Evolutionary conservation across 2,888 invertebrate genomes (phyloP).

Genomic region (Agriotes lineatus): DNA sequence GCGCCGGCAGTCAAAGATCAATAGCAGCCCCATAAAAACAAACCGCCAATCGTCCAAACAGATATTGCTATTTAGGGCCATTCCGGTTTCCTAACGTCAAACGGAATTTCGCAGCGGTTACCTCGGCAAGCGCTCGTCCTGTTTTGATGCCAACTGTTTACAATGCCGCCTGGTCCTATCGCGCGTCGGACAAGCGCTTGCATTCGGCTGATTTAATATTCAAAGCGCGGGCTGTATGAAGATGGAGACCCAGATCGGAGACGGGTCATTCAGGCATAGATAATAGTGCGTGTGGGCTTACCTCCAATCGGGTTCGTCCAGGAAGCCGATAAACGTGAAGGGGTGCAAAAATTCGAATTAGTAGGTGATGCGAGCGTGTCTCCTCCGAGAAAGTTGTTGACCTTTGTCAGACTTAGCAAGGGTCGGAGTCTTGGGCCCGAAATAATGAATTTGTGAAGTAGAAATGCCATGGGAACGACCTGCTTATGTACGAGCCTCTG

Average conservation of each 20-base stretch:
- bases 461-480: neutral
- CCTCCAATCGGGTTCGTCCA: too few relatives aligned
- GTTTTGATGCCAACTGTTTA: neutral
- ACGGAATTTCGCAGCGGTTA: too few relatives aligned
- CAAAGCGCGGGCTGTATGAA: neutral
- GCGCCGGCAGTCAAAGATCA: too few relatives aligned
- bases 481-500: neutral
- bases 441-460: constrained; percentile 3
- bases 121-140: neutral
- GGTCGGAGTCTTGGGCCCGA: neutral
- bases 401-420: too few relatives aligned
- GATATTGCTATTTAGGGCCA: too few relatives aligned
- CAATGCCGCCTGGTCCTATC: constrained; percentile 10
- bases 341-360: too few relatives aligned
- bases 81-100: too few relatives aligned
- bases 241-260: neutral
- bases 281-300: neutral
- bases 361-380: too few relatives aligned
- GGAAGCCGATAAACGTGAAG: too few relatives aligned
- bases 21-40: too few relatives aligned
- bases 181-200: neutral
- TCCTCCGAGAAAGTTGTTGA: too few relatives aligned
- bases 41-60: too few relatives aligned
- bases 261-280: neutral
- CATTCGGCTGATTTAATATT: constrained; percentile 12